Base-by-base conservation (phyloP, 2,113 vertebrate species). In the Petaurus breviceps region DNA sequence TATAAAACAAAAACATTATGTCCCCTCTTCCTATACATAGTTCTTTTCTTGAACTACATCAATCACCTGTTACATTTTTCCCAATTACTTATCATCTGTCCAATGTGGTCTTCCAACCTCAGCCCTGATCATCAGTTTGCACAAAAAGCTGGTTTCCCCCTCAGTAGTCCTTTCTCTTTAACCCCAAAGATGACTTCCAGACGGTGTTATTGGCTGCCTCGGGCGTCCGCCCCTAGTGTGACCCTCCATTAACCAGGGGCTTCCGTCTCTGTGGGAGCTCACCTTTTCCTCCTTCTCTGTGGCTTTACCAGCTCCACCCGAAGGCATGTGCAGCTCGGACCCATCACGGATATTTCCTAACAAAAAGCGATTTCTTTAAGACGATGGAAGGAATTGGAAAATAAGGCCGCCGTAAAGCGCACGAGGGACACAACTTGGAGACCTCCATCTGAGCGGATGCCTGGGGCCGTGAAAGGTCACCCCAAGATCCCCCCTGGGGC, bases 251-350 rank as follows among this genome's bases (percentile, higher is more conserved):
- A 51, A 96, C 94, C 95, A 84, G 68, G 23, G 53, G 4, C 0
- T 95, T 84, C 19, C 51, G 91, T 46, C 52, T 49, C 46, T 28
- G 37, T 94, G 91, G 90, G 2, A 57, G 97, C 95, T 89, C 98
- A 99, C 99, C 98, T 99, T 98, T 98, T 98, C 96, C 92, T 97
- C 98, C 96, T 98, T 98, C 93, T 96, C 96, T 95, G 93, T 97
- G 97, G 92, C 95, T 98, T 98, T 98, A 93, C 96, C 97, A 96
- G 53, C 12, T 9, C 94, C 95, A 94, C 96, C 97, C 91, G 97
- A 96, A 96, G 97, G 95, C 93, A 98, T 68, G 31, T 98, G 98
- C 92, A 99, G 98, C 96, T 98, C 98, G 97, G 98, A 99, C 53
- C 0, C 22, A 94, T 97, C 96, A 95, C 84, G 7, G 96, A 93